Conservation (phyloP, 2,888 invertebrate genomes). For the Ptychoptera contaminata region DNA sequence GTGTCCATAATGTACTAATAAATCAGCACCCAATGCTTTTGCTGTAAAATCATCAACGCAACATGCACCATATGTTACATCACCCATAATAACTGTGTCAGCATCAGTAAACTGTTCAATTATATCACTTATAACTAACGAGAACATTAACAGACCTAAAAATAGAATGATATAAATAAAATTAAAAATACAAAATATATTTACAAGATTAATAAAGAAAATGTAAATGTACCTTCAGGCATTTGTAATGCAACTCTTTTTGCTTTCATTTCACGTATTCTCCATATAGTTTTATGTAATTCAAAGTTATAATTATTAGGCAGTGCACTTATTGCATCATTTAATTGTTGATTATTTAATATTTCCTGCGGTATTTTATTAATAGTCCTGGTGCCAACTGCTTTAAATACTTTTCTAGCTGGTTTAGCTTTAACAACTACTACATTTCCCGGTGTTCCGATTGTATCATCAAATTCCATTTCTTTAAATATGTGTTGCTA, state of each 20-base stretch:
- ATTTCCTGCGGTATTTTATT: constrained; percentile 72
- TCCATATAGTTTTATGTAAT: constrained; percentile 95
- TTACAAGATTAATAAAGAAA: background rate
- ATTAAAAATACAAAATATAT: background rate
- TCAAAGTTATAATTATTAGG: constrained; percentile 97
- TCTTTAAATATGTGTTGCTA: too few species aligned
- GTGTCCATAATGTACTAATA: constrained; percentile 94
- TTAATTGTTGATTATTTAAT: constrained; percentile 54
- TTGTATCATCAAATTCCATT: too few species aligned
- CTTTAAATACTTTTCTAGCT: constrained; percentile 63
- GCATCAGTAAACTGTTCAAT: constrained; percentile 76
- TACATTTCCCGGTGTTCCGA: constrained; percentile 16
- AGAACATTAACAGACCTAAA: constrained; percentile 67
- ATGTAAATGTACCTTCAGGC: constrained; percentile 58
- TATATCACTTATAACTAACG: constrained; percentile 86
- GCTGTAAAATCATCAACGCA: constrained; percentile 97
- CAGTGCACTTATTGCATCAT: constrained; percentile 54
- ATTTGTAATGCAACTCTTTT: constrained; percentile 89
- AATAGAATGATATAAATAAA: background rate
- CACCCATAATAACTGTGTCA: constrained; percentile 93
- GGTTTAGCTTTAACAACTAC: constrained; percentile 66
- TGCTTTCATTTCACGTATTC: constrained; percentile 66
- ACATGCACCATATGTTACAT: constrained; percentile 98
- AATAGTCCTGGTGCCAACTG: constrained; percentile 42
- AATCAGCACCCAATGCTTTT: constrained; percentile 70